Evolutionary conservation across 2,797 vertebrate species (phyloP), one percentile per base, ranked within the genome.

Genomic region (Megaceryle alcyon): DNA sequence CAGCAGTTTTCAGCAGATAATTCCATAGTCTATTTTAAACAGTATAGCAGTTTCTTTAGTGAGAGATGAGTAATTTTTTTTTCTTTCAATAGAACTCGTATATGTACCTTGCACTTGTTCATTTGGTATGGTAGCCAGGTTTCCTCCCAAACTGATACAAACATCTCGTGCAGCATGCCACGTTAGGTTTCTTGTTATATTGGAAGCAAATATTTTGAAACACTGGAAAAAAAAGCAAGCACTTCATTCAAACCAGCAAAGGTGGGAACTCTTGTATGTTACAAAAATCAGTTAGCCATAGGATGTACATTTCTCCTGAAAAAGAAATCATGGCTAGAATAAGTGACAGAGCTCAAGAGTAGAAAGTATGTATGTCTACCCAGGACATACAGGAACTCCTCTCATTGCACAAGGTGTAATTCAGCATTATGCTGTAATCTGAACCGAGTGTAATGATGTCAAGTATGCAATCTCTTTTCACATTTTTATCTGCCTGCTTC

Each of bases 41-140:
- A 75, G 2, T 26, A 20, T 1, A 66, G 26, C 2, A 37, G 14
- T 68, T 77, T 73, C 22, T 65, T 73, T 60, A 68, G 39, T 23
- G 29, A 49, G 13, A 86, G 4, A 28, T 10, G 25, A 46, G 26
- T 14, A 5, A 35, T 35, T 15, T 31, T 63, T 75, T 81, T 68
- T 22, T 22, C 26, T 54, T 79, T 79, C 53, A 93, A 1, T 14
- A 66, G 26, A 88, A 21, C 10, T 14, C 22, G n/a, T 10, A 22
- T n/a, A 72, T 6, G 66, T 94, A 99, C 99, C 98, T 98, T 99
- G 99, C 31, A 99, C 98, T 89, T 86, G 96, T 29, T 98, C 96
- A 59, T 86, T 98, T 82, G 35, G 10, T 96, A 99, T 94, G 44
- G 99, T 98, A 66, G 96, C 98, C 94, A 99, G 95, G 96, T 99